Base-by-base conservation (phyloP, 2,113 vertebrate genomes). In the Chloropsis cyanopogon region DNA sequence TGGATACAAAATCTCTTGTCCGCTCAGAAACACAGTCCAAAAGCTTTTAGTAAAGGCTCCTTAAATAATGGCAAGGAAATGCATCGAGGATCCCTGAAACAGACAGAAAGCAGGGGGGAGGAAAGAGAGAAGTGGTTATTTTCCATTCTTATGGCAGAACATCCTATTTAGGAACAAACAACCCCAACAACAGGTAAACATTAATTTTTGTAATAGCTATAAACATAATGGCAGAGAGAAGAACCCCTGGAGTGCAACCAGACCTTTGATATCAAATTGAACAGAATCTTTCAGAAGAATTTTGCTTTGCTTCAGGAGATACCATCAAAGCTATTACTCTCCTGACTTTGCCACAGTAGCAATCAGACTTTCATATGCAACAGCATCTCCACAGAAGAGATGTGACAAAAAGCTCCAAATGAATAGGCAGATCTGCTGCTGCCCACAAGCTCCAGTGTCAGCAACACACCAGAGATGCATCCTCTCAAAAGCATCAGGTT, bases 61-160 rank as follows among this genome's bases (percentile, higher is more conserved):
- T 98, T 97, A 98, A 96, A 98, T 50, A 63, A 93, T 22, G 81
- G 96, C 93, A 88, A 94, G 73, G 63, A 83, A 96, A 86, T 78
- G 96, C 98, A 98, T 97, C 70, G 86, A 96, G 90, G 96, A 97
- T 93, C 95, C 96, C 98, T 98, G 96, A 94, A 95, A 97, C 2
- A 89, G 28, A 95, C 53, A 87, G 65, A 94, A 57, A 82, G 15
- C 39, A 23, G 41, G 10, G 23, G 21, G 7, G 28, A 66, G 14
- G 25, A n/a, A 42, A 56, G 4, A 81, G 28, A 93, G 23, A 72
- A 68, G 70, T 57, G 42, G 57, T 97, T 94, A 97, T 90, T 96
- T 94, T 93, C 94, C 90, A 46, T 86, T 88, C 88, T 82, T 82
- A 33, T 16, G 82, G 35, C 25, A 92, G 65, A 95, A 50, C 52